Evolutionary conservation across 1,140 invertebrate genomes (phyloP).

Genomic region (Bombus fervidus): DNA sequence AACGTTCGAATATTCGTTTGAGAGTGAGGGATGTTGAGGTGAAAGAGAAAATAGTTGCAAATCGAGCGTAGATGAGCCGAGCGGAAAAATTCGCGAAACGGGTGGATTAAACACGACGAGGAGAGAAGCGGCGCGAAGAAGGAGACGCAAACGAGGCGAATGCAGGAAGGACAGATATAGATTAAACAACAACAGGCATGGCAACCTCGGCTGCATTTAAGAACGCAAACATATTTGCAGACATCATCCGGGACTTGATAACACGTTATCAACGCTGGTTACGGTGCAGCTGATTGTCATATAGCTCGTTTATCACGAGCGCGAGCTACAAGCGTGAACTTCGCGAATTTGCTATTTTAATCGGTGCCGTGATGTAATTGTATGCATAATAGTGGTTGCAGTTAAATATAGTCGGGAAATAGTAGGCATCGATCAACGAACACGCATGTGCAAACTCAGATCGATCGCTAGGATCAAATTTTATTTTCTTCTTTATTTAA

Average conservation of each 20-base stretch:
- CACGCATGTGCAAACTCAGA: background rate
- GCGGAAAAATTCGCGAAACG: conserved; percentile 21
- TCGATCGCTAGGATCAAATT: background rate
- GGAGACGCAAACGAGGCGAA: background rate
- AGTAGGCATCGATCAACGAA: background rate
- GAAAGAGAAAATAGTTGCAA: too few relatives aligned
- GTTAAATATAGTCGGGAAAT: conserved; percentile 54
- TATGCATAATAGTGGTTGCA: conserved; percentile 55
- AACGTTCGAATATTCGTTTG: too few relatives aligned
- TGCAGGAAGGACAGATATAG: conserved; percentile 13
- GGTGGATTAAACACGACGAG: background rate
- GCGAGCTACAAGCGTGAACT: conserved; percentile 31
- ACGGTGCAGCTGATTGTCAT: conserved; percentile 54
- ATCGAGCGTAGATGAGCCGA: background rate
- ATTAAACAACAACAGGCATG: conserved; percentile 28
- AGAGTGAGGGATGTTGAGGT: too few relatives aligned
- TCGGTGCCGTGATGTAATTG: conserved; percentile 61
- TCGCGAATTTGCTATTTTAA: conserved; percentile 66
- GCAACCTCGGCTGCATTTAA: conserved; percentile 32
- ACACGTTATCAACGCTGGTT: conserved; percentile 44
- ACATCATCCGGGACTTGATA: conserved; percentile 51
- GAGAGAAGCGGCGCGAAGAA: background rate
- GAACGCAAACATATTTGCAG: conserved; percentile 64
- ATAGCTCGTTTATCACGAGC: conserved; percentile 30
- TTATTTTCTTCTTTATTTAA: too few relatives aligned